Evolutionary conservation across 2,888 invertebrate species (phyloP).

Genomic region (Eupithecia insigniata): DNA sequence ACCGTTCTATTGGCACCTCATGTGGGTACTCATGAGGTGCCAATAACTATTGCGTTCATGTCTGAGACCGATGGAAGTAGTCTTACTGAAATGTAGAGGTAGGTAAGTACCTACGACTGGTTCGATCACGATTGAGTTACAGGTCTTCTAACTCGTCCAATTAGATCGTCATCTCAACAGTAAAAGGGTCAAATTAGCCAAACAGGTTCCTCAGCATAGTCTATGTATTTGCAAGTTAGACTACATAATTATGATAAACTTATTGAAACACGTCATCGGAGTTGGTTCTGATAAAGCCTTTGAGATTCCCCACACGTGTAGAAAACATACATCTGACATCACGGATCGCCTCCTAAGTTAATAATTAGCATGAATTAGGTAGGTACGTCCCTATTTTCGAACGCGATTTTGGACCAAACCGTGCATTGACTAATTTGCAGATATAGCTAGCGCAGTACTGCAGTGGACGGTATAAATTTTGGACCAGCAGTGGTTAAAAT

Average conservation of each 20-base stretch:
- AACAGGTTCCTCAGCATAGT: background rate
- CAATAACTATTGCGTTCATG: no score
- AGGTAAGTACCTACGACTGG: background rate
- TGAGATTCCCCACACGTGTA: background rate
- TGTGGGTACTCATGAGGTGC: no score
- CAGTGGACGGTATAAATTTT: no score
- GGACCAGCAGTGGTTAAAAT: background rate
- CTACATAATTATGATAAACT: constrained; percentile 2
- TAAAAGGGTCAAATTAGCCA: background rate
- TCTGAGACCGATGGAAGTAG: no score
- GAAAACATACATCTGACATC: background rate
- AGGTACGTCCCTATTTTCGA: background rate
- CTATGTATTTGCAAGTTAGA: background rate
- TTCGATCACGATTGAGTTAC: background rate
- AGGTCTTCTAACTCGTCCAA: background rate
- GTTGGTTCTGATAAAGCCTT: background rate
- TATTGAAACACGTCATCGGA: background rate
- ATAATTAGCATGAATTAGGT: background rate
- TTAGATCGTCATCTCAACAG: background rate
- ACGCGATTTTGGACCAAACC: background rate
- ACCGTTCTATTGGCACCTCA: no score
- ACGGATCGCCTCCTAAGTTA: constrained; percentile 1
- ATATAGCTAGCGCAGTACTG: background rate
- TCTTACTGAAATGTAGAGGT: background rate
- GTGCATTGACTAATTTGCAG: background rate